Conservation (phyloP, 2,113 vertebrate species). For the Chamaea fasciata region DNA sequence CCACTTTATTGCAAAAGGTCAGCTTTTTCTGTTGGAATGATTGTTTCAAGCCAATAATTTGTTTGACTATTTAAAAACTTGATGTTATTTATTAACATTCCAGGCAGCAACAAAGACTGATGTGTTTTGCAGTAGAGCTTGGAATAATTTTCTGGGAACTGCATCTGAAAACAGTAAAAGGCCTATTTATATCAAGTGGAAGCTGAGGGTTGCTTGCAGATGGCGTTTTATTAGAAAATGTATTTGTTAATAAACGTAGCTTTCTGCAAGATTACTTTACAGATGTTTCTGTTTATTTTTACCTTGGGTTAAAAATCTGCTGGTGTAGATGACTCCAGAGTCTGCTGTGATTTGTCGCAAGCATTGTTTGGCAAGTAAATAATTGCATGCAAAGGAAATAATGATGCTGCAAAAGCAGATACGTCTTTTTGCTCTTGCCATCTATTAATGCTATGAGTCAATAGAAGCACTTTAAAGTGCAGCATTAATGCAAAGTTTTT, state of each 20-base stretch:
- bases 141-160: constrained; percentile 72
- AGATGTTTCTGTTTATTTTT: constrained; percentile 77
- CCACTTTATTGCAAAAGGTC: constrained; percentile 43
- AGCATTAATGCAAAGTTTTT: background rate
- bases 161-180: constrained; percentile 70
- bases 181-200: constrained; percentile 71
- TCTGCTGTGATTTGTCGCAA: constrained; percentile 57
- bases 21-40: constrained; percentile 59
- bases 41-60: constrained; percentile 66
- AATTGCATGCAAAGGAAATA: constrained; percentile 56
- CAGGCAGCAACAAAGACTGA: constrained; percentile 64
- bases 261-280: constrained; percentile 66
- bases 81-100: constrained; percentile 71
- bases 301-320: constrained; percentile 71
- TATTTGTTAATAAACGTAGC: constrained; percentile 73
- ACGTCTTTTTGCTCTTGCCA: background rate
- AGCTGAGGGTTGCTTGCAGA: constrained; percentile 70
- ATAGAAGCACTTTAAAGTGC: background rate
- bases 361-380: constrained; percentile 64
- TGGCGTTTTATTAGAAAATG: constrained; percentile 75
- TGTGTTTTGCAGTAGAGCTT: constrained; percentile 69
- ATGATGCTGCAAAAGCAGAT: constrained; percentile 50
- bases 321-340: constrained; percentile 45
- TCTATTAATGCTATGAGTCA: background rate
- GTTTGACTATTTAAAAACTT: constrained; percentile 67